These are phyloP conservation scores for Ia io DNA, from an alignment of 2,113 vertebrate genomes.

Conservation along the genomic window DNA sequence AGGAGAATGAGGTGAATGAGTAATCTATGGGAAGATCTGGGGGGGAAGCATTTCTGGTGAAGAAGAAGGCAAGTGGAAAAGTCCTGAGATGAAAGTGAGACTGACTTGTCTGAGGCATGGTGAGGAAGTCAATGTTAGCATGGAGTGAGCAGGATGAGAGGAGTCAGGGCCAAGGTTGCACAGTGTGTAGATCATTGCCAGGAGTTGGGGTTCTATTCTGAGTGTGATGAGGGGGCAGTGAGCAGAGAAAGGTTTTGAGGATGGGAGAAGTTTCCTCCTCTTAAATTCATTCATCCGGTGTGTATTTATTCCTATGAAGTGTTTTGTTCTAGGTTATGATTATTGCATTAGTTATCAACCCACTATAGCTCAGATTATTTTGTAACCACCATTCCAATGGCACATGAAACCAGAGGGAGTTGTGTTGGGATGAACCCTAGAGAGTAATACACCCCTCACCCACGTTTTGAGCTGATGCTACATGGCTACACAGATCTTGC, in stretches of 20 bases:
- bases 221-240: background rate
- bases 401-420: background rate
- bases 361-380: background rate
- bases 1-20: background rate
- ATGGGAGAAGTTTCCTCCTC: background rate
- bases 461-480: background rate
- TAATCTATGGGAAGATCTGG: background rate
- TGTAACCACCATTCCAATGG: background rate
- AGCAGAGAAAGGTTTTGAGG: background rate
- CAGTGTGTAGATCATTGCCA: background rate
- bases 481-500: background rate
- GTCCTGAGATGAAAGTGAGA: background rate
- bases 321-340: background rate
- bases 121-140: background rate
- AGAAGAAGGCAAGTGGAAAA: background rate
- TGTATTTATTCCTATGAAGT: background rate
- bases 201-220: background rate
- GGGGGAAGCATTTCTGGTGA: background rate
- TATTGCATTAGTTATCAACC: background rate
- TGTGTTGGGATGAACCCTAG: background rate
- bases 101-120: background rate
- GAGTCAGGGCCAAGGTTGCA: background rate
- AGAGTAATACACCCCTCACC: background rate
- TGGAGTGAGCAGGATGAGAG: background rate
- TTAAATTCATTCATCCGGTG: background rate